Conservation (phyloP, 2,888 invertebrate species). For the Plebejus argus region DNA sequence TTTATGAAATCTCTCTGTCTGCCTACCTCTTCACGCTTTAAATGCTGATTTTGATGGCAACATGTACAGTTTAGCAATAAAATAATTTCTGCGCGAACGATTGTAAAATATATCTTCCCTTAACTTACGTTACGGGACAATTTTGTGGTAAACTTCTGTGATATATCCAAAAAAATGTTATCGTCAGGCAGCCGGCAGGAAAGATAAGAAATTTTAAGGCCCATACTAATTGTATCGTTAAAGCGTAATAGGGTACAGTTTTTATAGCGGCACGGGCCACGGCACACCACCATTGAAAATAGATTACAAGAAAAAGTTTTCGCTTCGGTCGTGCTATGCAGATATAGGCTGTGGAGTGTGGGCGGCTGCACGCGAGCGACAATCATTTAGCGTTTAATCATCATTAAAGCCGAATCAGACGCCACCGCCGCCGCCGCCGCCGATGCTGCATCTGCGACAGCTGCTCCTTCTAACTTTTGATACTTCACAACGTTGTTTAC, state of each 20-base stretch:
- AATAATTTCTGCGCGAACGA: too few species aligned
- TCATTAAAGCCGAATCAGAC: constrained; percentile 77
- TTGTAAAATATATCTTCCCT: too few species aligned
- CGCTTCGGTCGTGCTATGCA: constrained; percentile 39
- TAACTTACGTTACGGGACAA: too few species aligned
- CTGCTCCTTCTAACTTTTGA: constrained; percentile 59
- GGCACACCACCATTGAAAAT: constrained; percentile 29
- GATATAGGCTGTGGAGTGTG: constrained; percentile 37
- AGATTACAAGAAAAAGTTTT: constrained; percentile 39
- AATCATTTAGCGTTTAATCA: constrained; percentile 78
- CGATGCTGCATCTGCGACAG: constrained; percentile 60
- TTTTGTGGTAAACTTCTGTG: not conserved
- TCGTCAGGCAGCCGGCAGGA: not conserved
- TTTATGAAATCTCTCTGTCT: not conserved
- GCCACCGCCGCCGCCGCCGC: constrained; percentile 45
- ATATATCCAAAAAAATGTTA: not conserved
- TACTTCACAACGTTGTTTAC: not conserved
- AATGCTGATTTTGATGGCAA: too few species aligned
- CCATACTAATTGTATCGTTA: constrained; percentile 1
- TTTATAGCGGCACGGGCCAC: constrained; percentile 31
- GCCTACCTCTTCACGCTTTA: too few species aligned
- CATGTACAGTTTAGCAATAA: too few species aligned
- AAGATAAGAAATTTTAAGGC: not conserved
- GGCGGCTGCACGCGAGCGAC: constrained; percentile 50
- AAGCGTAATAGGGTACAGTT: constrained; percentile 15